Evolutionary conservation across 2,797 vertebrate species (phyloP), one percentile per base, ranked within the genome.

Genomic region (Dicrostonyx torquatus): DNA sequence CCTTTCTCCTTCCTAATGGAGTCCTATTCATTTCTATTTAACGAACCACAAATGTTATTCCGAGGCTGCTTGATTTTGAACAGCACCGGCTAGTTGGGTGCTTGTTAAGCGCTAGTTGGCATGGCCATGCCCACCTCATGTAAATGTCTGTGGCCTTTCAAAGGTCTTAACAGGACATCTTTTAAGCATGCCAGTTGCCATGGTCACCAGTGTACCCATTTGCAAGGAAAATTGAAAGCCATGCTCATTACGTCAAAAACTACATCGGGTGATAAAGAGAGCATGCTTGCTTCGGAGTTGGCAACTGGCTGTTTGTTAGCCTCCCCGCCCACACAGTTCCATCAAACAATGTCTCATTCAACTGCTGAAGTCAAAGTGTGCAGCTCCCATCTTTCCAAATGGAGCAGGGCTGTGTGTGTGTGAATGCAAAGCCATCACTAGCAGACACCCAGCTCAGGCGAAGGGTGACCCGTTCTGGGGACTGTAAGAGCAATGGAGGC

Each of bases 281-380:
- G 98, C 97, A 97, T 97, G 97, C 97, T 98, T 98, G 97, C 97
- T 97, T 97, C 97, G 94, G 96, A 95, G 97, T 95, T 98, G 97
- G 98, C 98, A 98, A 97, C 97, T 98, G 97, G 97, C 97, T 97
- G 96, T 97, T 98, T 98, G 98, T 98, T 98, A 98, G 97, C 97
- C 97, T 97, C 96, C 0, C 98, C 96, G 97, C 98, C 98, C 98
- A 98, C 98, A 97, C 96, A 68, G 96, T 98, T 96, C 97, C 96
- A 98, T 97, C 96, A 97, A 96, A 98, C 98, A 98, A 98, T 98
- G 98, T 98, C 98, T 98, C 98, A 98, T 98, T 98, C 98, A 98
- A 97, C 94, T 0, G 45, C 91, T 95, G 95, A 98, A 98, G 98
- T 98, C 98, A 98, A 98, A 98, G 98, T 98, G 97, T 98, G 97